A percentile compares a stretch with the other conserved stretches of the same genome.
Evolutionary conservation across 2,797 vertebrate species (phyloP).

Genomic region (Enteromius radiatus): DNA sequence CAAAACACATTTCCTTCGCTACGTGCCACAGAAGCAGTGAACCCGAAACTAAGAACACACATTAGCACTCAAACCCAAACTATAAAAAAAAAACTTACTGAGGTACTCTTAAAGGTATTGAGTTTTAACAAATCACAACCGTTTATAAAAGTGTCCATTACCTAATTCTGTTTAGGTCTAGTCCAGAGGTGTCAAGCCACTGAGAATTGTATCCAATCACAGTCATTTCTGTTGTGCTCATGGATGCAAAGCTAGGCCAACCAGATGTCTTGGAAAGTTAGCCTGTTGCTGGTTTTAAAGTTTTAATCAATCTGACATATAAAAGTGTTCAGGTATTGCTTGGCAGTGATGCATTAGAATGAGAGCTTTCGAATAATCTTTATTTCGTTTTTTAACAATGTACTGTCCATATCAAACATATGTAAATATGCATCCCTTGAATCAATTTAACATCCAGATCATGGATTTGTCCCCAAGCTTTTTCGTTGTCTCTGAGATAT

Average conservation of each 20-base stretch:
- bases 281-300: background rate
- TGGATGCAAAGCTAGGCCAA: background rate
- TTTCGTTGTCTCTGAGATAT: background rate
- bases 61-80: slow-evolving; percentile 34
- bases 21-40: background rate
- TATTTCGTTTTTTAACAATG: background rate
- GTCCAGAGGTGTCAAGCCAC: background rate
- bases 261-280: background rate
- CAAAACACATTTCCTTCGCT: slow-evolving; percentile 3
- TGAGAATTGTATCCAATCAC: background rate
- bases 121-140: background rate
- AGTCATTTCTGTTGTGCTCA: background rate
- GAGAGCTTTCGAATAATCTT: too few relatives aligned
- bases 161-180: background rate
- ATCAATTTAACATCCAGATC: background rate
- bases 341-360: background rate
- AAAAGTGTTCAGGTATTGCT: background rate
- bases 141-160: background rate
- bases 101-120: slow-evolving; percentile 12
- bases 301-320: background rate
- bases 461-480: background rate
- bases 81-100: slow-evolving; percentile 21
- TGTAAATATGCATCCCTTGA: background rate
- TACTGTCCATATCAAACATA: background rate
- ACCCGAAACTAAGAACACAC: slow-evolving; percentile 44